A percentile compares a stretch with the other conserved stretches of the same genome.
These are phyloP conservation scores for Pelusios castaneus DNA, from an alignment of 2,113 vertebrate genomes.

Conservation along the genomic window DNA sequence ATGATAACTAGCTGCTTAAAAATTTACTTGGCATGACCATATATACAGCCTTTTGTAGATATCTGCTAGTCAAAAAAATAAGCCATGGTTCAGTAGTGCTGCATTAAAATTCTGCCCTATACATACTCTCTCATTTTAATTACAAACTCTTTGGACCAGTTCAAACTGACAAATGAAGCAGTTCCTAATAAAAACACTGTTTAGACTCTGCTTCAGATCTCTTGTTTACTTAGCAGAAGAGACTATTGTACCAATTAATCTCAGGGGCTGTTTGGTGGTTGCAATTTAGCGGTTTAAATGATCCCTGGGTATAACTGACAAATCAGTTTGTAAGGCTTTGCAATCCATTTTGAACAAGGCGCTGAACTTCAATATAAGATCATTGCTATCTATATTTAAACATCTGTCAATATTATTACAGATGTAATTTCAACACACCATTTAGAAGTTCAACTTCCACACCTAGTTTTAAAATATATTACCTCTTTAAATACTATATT, in stretches of 20 bases:
- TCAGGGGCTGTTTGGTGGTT: background rate
- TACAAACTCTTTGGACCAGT: background rate
- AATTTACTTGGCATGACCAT: background rate
- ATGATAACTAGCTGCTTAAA: slow-evolving; percentile 22
- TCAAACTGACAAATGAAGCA: background rate
- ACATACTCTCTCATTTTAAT: background rate
- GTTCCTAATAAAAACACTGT: background rate
- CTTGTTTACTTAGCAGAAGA: background rate
- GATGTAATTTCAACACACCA: background rate
- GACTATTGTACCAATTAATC: background rate
- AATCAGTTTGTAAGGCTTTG: background rate
- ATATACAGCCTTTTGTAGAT: background rate
- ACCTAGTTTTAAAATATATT: background rate
- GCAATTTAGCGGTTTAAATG: background rate
- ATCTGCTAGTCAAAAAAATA: background rate
- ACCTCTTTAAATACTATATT: background rate
- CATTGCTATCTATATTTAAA: background rate
- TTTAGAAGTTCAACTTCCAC: background rate
- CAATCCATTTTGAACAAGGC: background rate
- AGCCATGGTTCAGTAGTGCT: background rate
- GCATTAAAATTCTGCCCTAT: background rate
- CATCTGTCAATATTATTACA: background rate
- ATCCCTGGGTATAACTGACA: background rate
- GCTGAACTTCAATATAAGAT: background rate
- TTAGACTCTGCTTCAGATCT: background rate